Conservation (phyloP, 2,888 invertebrate species). For the Bibio marci region DNA sequence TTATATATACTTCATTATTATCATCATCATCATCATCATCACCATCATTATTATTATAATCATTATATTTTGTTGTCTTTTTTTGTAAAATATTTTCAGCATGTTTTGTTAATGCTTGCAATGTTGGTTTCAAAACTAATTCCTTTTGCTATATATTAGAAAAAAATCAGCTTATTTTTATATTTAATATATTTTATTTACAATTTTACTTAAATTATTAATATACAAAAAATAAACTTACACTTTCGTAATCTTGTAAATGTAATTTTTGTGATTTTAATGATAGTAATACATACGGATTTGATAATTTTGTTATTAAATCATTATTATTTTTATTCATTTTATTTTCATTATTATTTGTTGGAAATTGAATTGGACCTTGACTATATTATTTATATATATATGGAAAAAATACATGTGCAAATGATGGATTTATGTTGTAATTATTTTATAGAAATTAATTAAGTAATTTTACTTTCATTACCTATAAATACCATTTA, state of each 20-base stretch:
- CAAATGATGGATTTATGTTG: not conserved
- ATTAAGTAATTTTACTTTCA: no score
- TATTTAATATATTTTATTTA: no score
- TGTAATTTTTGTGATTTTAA: constrained; percentile 1
- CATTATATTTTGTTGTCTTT: constrained; percentile 12
- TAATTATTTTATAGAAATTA: not conserved
- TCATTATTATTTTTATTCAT: no score
- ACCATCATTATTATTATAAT: not conserved
- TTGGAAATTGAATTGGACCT: constrained; percentile 8
- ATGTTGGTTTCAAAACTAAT: constrained; percentile 24
- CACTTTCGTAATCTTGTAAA: no score
- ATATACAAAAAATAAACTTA: no score
- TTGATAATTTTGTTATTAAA: not conserved
- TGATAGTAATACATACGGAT: constrained; percentile 6
- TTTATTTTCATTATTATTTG: no score
- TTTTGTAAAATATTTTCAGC: constrained; percentile 21
- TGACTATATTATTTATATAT: constrained; percentile 4
- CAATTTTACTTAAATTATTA: no score
- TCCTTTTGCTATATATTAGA: constrained; percentile 20
- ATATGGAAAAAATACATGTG: not conserved
- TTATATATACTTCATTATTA: no score
- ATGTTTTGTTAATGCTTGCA: constrained; percentile 24
- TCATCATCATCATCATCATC: not conserved
- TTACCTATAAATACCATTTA: constrained; percentile 4
- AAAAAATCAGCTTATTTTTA: no score